Base-by-base conservation (phyloP, 2,888 invertebrate genomes). In the Gonocerus acuteangulatus region DNA sequence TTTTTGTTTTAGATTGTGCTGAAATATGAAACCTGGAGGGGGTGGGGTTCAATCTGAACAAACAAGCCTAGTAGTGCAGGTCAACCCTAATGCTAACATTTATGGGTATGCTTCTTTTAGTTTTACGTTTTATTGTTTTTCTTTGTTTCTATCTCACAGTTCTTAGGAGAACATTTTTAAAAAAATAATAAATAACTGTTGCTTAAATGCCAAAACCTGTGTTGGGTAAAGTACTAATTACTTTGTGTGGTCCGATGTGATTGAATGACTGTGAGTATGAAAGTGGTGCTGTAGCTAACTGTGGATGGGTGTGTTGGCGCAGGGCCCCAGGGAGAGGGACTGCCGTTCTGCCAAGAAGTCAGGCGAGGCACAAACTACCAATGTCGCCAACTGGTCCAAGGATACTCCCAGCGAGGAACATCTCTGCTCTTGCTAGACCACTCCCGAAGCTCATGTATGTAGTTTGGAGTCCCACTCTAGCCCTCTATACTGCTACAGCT, bases 321-420 rank as follows among this genome's bases (percentile, higher is more conserved):
- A 54, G 54, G 54, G 54, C 39, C 22, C 19, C 39, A 22, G 36
- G 48, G 23, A 49, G 54, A 45, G 54, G 51, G n/a, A 16, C 22
- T 19, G 34, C 32, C 22, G 51, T 39, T 51, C 54, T 36, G 21
- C 54, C 42, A 23, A 54, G 62, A 39, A 59, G 56, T 22, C 64
- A 64, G 23, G 65, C 57, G 45, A 36, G 63, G 49, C 63, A 65
- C 61, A 63, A 62, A 44, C 54, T 65, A 49, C 65, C 65, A 18
- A 49, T 65, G 61, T 64, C 65, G 48, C 65, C 65, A 6, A 60
- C 63, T 16, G 60, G 62, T 32, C 63, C 63, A 18, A 59, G 66
- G 18, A 64, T 66, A 48, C 62, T 68, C 44, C 66, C 68, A 1
- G 66, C 64, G 15, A 54, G 68, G 54, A 68, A 68, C 49, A 67